Base-by-base conservation (phyloP, 2,888 invertebrate genomes). In the Parochlus steinenii region DNA sequence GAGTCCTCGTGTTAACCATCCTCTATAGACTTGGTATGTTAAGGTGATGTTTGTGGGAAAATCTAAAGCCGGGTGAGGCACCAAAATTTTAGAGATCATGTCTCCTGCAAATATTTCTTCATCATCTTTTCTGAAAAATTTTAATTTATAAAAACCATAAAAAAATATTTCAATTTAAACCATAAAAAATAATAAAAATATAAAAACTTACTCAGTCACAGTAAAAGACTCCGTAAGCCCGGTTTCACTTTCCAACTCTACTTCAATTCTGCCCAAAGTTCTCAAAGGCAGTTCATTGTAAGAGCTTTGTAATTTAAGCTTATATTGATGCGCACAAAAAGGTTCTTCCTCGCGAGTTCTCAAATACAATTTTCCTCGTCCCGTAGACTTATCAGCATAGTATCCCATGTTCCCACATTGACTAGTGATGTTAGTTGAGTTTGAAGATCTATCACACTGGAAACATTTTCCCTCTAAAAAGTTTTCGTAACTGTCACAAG, bases 331-430 rank as follows among this genome's bases (percentile, higher is more conserved):
- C 1, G 87, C 89, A 59, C 92, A 92, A 55, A 89, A 92, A 1
- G 92, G 92, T 54, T 87, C 85, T 50, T 85, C 83, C 43, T 86
- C 83, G 41, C 89, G 68, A 0, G 93, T 93, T 4, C 87, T 68
- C 30, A 92, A 62, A 51, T 82, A 93, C n/a, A 90, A 65, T 45
- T 81, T 80, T 0, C 90, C 90, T 18, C 85, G 64, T 0, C 82
- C 87, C 4, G 72, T 67, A 0, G 83, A 81, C 31, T 75, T 65
- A 54, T 90, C 82, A 2, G 92, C 83, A 55, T 87, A 87, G 60
- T 87, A 92, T 0, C 92, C 92, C 87, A 92, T 87, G 52, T 85
- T 83, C 22, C 86, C 86, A 54, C 90, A 92, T 1, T 70, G 27
- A 59, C 58, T 4, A 58, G 52, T 3, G 58, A 57, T 22, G 12